These are phyloP conservation scores for Dermolepida albohirtum DNA, from an alignment of 2,888 invertebrate genomes.

Conservation along the genomic window DNA sequence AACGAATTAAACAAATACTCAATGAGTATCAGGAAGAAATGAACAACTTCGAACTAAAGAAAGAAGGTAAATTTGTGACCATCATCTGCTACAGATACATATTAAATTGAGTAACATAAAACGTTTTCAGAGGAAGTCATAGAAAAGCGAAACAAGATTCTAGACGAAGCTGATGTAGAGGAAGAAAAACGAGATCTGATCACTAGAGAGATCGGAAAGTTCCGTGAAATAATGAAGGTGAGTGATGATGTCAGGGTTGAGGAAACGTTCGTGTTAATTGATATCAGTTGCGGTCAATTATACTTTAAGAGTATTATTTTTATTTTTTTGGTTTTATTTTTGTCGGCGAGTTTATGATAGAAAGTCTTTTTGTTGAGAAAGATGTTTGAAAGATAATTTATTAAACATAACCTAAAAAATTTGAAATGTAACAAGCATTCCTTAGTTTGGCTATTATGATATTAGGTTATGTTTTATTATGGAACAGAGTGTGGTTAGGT, in stretches of 20 bases:
- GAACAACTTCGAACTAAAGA: slow-evolving; percentile 75
- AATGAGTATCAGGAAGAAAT: slow-evolving; percentile 85
- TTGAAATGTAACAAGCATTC: neutral
- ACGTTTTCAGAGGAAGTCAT: slow-evolving; percentile 72
- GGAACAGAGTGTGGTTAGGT: slow-evolving; percentile 36
- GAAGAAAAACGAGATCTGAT: slow-evolving; percentile 97
- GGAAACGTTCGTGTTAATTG: slow-evolving; percentile 16
- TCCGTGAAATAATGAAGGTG: slow-evolving; percentile 97
- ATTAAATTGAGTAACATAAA: slow-evolving; percentile 28
- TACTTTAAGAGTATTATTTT: slow-evolving; percentile 40
- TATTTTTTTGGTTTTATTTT: slow-evolving; percentile 24
- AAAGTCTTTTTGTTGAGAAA: slow-evolving; percentile 26
- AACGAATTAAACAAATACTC: slow-evolving; percentile 83
- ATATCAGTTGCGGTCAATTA: slow-evolving; percentile 30
- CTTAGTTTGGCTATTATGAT: neutral
- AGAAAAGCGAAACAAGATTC: slow-evolving; percentile 73
- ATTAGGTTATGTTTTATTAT: slow-evolving; percentile 36
- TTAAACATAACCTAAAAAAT: slow-evolving; percentile 35
- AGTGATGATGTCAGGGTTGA: slow-evolving; percentile 55
- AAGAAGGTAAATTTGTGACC: slow-evolving; percentile 67
- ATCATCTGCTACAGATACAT: neutral
- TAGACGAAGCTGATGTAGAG: slow-evolving; percentile 91
- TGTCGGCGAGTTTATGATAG: slow-evolving; percentile 32
- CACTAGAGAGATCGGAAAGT: slow-evolving; percentile 96
- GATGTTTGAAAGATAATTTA: slow-evolving; percentile 30